phyloP scores from a whole-genome alignment of 2,113 vertebrate species.

The Mustela lutreola region DNA sequence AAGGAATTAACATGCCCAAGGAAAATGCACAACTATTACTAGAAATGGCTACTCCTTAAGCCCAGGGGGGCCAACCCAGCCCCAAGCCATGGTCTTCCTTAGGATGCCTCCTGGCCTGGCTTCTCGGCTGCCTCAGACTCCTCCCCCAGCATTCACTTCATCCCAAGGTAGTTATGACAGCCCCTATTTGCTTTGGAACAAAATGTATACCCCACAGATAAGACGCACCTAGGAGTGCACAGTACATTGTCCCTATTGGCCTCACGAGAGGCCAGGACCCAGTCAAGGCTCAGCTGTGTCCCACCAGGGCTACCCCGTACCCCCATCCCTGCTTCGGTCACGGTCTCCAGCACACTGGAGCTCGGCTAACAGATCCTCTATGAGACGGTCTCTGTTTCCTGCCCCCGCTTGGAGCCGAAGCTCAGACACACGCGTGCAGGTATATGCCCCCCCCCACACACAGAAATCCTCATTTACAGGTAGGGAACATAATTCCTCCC shows the following conservation, averaged over 20 bases:
- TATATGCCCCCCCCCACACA: not conserved
- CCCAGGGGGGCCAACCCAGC: not conserved
- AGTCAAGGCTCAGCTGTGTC: not conserved
- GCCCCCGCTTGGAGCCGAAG: not conserved
- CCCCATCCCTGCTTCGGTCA: not conserved
- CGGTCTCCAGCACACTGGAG: not conserved
- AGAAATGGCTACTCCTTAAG: not conserved
- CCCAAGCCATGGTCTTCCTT: not conserved
- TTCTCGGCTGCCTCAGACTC: not conserved
- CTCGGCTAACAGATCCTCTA: not conserved
- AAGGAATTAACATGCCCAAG: not conserved
- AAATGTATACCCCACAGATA: not conserved
- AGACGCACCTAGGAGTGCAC: not conserved
- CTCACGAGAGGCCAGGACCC: not conserved
- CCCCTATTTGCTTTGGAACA: not conserved
- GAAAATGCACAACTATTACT: not conserved
- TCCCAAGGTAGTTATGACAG: not conserved
- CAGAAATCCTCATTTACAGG: not conserved
- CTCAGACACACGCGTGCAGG: not conserved
- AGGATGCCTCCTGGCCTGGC: not conserved
- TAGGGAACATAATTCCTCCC: not conserved
- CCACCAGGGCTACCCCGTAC: rapidly evolving
- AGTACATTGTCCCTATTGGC: not conserved
- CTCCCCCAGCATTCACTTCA: not conserved
- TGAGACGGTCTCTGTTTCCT: not conserved